These are phyloP conservation scores for Lepeophtheirus salmonis DNA, from an alignment of 1,140 invertebrate genomes.

Conservation along the genomic window DNA sequence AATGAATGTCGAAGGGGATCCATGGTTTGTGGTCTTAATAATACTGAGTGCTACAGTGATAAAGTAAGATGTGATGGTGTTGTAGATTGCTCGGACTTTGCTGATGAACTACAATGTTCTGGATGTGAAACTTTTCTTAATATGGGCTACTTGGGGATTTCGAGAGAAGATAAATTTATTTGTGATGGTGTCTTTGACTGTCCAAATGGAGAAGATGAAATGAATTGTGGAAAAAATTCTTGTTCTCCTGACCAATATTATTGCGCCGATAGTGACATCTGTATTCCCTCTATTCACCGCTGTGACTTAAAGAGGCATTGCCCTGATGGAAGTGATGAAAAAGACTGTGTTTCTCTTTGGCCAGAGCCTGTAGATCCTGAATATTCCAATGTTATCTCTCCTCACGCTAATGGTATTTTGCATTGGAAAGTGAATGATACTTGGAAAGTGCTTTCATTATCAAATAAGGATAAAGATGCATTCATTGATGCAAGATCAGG, in stretches of 20 bases:
- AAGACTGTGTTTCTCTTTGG: slow-evolving; percentile 45
- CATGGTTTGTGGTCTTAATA: background rate
- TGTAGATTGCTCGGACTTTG: background rate
- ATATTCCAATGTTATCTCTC: background rate
- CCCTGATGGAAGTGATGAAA: slow-evolving; percentile 45
- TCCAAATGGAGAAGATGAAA: slow-evolving; percentile 5
- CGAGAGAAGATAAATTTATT: background rate
- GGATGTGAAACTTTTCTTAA: background rate
- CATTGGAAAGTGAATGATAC: background rate
- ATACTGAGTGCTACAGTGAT: background rate
- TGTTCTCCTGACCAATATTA: background rate
- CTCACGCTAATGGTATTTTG: background rate
- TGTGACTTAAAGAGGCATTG: slow-evolving; percentile 58
- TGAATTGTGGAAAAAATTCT: background rate
- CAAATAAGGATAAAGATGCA: background rate
- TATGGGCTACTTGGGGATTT: background rate
- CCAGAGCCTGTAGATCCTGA: slow-evolving; percentile 23
- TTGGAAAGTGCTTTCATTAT: background rate
- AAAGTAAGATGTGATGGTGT: background rate
- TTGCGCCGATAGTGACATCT: slow-evolving; percentile 32
- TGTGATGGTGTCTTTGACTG: background rate
- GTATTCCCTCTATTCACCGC: slow-evolving; percentile 40
- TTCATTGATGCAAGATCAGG: background rate
- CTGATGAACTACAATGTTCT: background rate
- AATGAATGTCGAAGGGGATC: background rate